Evolutionary conservation across 1,140 invertebrate species (phyloP), one percentile per base, ranked within the genome.

Genomic region (Sinella curviseta): DNA sequence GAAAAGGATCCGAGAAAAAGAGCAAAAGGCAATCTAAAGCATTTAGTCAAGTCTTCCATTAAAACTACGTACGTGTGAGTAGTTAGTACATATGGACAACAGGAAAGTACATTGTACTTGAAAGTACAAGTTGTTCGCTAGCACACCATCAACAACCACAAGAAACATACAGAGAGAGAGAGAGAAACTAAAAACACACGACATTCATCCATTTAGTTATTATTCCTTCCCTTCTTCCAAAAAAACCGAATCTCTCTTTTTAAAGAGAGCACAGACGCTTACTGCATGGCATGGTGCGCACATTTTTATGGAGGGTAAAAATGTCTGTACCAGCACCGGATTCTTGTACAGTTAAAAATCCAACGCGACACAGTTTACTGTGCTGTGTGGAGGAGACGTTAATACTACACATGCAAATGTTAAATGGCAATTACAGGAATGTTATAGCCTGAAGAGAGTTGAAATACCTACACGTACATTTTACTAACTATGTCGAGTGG

Each of bases 401-500:
- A 48, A 20, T 48, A 60, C 24, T 12, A n/a, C 57, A 60, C 12
- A 60, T 17, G 57, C 57, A 60, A 60, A 60, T 60, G 65, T 70
- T 70, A 33, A 70, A 30, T 31, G 26, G 65, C 31, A 70, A 70
- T 70, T 70, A 70, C 57, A 48, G 8, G 39, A 48, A n/a, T 60
- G 57, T 60, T n/a, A 16, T 60, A 16, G 57, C 8, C 24, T n/a
- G 4, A 60, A 4, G 8, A 60, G 14, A 60, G 14, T 26, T 60
- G 31, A 70, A 70, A 70, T 70, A 70, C 65, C 31, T 70, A 70
- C 65, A 31, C 65, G n/a, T 70, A 70, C 65, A 70, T 70, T 60
- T 60, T 60, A 33, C 14, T 8, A 8, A 60, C 3, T 60, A 8
- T 60, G 57, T 48, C 39, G 39, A 8, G 39, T 48, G n/a, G n/a